Conservation (phyloP, 2,797 vertebrate genomes). For the Bryconaethiops microstoma region DNA sequence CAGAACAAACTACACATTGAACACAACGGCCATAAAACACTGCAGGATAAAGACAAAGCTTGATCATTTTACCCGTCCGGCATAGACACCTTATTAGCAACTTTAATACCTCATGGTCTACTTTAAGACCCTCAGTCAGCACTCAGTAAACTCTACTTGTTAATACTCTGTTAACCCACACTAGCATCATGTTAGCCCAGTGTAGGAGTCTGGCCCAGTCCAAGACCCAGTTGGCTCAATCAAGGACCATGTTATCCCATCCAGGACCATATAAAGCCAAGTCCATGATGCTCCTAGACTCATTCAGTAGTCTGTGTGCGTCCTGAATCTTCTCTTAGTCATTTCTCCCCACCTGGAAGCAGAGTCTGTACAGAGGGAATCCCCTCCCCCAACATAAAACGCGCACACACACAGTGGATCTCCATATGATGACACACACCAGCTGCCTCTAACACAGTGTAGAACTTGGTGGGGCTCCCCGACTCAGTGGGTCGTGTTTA, state of each 20-base stretch:
- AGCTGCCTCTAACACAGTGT: not conserved
- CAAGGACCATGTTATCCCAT: not conserved
- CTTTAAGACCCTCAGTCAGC: too few relatives aligned
- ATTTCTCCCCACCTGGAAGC: not conserved
- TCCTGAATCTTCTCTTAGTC: not conserved
- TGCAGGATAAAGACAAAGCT: too few relatives aligned
- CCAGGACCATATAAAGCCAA: not conserved
- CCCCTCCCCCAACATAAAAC: slow-evolving; percentile 73
- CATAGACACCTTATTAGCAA: too few relatives aligned
- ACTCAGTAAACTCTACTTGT: too few relatives aligned
- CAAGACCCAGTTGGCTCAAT: not conserved
- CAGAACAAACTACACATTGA: too few relatives aligned
- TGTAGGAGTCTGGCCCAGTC: not conserved
- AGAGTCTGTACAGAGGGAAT: not conserved
- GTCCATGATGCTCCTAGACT: not conserved
- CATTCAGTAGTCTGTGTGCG: not conserved
- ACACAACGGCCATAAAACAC: too few relatives aligned
- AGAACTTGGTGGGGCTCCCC: too few relatives aligned
- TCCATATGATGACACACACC: not conserved
- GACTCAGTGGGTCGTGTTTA: not conserved
- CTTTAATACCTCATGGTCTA: too few relatives aligned
- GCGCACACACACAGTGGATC: not conserved
- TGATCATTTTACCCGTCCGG: too few relatives aligned
- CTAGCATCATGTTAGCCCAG: too few relatives aligned
- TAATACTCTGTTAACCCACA: too few relatives aligned